Percentiles rank a stretch among this genome's conserved stretches.
phyloP scores from a whole-genome alignment of 2,797 vertebrate species.

The Leptatherina wallacei region DNA sequence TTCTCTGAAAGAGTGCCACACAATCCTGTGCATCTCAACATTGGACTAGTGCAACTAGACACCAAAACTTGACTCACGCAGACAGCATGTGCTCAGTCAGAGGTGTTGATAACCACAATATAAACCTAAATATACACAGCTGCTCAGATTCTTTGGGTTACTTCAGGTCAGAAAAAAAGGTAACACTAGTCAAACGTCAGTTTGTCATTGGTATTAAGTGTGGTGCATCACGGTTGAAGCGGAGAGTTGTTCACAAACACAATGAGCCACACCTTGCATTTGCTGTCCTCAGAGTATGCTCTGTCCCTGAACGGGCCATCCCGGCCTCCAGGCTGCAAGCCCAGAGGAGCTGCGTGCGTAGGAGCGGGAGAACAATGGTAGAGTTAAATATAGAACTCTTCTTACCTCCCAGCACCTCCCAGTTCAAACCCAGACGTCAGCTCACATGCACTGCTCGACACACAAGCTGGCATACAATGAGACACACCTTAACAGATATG shows the following conservation, averaged over 20 bases:
- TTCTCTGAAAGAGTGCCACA: conserved; percentile 48
- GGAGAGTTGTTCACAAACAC: conserved; percentile 53
- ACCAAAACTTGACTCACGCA: conserved; percentile 60
- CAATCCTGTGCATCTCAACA: conserved; percentile 62
- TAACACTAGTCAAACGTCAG: background rate
- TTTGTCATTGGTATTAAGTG: conserved; percentile 22
- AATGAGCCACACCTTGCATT: conserved; percentile 55
- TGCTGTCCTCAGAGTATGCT: conserved; percentile 46
- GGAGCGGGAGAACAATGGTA: conserved; percentile 66
- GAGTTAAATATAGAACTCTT: conserved; percentile 73
- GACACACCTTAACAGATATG: conserved; percentile 60
- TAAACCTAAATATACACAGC: conserved; percentile 70
- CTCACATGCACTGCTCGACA: conserved; percentile 26
- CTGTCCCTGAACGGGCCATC: conserved; percentile 46
- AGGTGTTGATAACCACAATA: conserved; percentile 70
- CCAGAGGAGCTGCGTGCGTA: conserved; percentile 41
- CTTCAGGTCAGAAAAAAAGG: conserved; percentile 36
- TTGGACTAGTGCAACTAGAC: conserved; percentile 61
- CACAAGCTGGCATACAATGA: conserved; percentile 46
- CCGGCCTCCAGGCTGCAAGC: conserved; percentile 36
- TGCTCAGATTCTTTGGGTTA: conserved; percentile 51
- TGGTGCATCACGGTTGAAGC: conserved; percentile 41
- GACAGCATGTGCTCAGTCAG: conserved; percentile 56
- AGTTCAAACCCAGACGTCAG: conserved; percentile 57
- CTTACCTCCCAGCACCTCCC: conserved; percentile 62